Evolutionary conservation across 2,113 vertebrate genomes (phyloP).

Genomic region (Deroptyus accipitrinus): DNA sequence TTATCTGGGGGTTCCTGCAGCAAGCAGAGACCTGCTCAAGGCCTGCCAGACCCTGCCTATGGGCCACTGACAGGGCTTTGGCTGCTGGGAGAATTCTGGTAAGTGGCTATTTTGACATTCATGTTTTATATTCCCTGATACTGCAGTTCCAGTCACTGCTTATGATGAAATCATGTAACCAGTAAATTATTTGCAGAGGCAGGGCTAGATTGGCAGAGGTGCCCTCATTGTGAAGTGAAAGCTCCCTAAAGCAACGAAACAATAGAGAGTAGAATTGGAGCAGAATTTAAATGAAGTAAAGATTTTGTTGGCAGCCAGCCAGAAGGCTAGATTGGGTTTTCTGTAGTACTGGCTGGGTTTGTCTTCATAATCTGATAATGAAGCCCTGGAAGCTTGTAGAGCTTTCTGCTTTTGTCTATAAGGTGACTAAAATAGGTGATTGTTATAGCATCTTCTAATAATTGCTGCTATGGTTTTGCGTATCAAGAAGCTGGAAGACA

Average conservation of each 20-base stretch:
- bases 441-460: neutral
- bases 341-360: neutral
- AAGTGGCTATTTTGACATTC: neutral
- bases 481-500: neutral
- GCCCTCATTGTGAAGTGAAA: constrained; percentile 47
- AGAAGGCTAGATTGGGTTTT: neutral
- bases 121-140: neutral
- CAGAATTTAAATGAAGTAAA: constrained; percentile 59
- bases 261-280: constrained; percentile 36
- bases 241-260: constrained; percentile 29
- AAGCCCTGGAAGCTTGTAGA: neutral
- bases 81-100: neutral
- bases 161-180: constrained; percentile 47
- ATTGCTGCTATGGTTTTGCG: neutral
- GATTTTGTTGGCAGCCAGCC: constrained; percentile 42
- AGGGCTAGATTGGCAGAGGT: constrained; percentile 25
- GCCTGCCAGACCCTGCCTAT: neutral
- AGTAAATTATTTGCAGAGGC: constrained; percentile 62
- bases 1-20: neutral
- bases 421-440: neutral
- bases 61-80: neutral
- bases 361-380: constrained; percentile 8
- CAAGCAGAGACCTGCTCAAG: neutral
- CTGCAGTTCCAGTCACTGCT: constrained; percentile 6
- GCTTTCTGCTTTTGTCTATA: constrained; percentile 23